phyloP scores from a whole-genome alignment of 2,888 invertebrate species.

The Parnassius smintheus region DNA sequence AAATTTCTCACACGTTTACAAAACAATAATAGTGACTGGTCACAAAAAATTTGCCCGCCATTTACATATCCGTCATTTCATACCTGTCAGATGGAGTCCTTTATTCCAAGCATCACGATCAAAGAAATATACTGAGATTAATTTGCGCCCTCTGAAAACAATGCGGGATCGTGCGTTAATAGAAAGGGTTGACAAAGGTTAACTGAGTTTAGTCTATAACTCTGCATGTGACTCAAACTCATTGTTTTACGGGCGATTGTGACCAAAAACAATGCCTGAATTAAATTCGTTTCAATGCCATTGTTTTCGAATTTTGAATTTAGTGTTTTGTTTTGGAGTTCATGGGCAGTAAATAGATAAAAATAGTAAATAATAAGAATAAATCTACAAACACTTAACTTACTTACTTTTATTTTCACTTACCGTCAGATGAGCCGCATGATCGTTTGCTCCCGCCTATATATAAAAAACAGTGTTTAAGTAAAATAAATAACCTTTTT shows the following conservation, averaged over 20 bases:
- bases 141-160: conserved; percentile 72
- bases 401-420: too few species aligned
- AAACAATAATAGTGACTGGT: conserved; percentile 17
- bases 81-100: conserved; percentile 60
- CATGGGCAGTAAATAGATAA: conserved; percentile 21
- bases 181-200: conserved; percentile 52
- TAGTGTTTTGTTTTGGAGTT: conserved; percentile 31
- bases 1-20: conserved; percentile 21
- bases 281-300: conserved; percentile 59
- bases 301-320: conserved; percentile 40
- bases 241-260: conserved; percentile 69
- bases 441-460: too few species aligned
- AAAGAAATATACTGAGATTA: conserved; percentile 78
- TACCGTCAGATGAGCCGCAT: too few species aligned
- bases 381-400: neutral
- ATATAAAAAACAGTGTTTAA: too few species aligned
- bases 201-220: conserved; percentile 67
- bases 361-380: conserved; percentile 3
- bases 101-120: conserved; percentile 68
- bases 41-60: conserved; percentile 34
- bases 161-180: conserved; percentile 53
- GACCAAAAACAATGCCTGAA: conserved; percentile 64
- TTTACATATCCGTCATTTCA: conserved; percentile 61
- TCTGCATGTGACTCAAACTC: conserved; percentile 76
- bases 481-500: too few species aligned